A percentile compares a stretch with the other conserved stretches of the same genome.
Conservation (phyloP, 2,113 vertebrate genomes). For the Mungos mungo region DNA sequence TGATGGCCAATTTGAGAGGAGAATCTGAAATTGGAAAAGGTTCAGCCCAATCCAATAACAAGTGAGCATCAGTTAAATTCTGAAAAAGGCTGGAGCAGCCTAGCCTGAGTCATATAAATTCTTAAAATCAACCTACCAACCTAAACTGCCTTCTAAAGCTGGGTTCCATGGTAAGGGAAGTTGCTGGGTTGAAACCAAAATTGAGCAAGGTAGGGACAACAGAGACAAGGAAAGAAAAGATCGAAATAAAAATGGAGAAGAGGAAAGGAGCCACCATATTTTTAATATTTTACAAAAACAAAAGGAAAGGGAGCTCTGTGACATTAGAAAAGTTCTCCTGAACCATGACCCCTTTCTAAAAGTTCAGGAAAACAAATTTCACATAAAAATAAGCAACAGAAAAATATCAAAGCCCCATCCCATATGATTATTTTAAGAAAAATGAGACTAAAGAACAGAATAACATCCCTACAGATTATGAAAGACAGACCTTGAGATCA, state of each 20-base stretch:
- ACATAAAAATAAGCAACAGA: constrained; percentile 38
- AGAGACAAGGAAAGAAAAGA: background rate
- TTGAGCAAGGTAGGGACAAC: background rate
- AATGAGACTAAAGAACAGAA: background rate
- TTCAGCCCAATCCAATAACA: background rate
- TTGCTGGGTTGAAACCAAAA: background rate
- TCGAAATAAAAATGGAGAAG: background rate
- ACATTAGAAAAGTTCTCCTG: constrained; percentile 30
- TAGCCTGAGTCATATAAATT: background rate
- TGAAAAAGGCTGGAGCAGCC: background rate
- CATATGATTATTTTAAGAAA: constrained; percentile 15
- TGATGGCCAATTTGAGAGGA: background rate
- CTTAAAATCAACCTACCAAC: constrained; percentile 37
- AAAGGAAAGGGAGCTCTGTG: constrained; percentile 69
- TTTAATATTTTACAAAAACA: constrained; percentile 49
- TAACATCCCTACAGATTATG: constrained; percentile 14
- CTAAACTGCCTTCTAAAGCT: background rate
- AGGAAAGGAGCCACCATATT: background rate
- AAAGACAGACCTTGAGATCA: background rate
- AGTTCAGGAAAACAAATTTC: constrained; percentile 38
- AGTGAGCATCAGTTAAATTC: background rate
- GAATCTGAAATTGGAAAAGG: constrained; percentile 8
- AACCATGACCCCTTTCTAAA: constrained; percentile 18
- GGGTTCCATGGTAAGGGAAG: background rate
- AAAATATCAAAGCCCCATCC: constrained; percentile 33